A percentile compares a stretch with the other conserved stretches of the same genome.
Conservation (phyloP, 92 coral and sea anemone species). For the Parazoanthus atlanticus region DNA sequence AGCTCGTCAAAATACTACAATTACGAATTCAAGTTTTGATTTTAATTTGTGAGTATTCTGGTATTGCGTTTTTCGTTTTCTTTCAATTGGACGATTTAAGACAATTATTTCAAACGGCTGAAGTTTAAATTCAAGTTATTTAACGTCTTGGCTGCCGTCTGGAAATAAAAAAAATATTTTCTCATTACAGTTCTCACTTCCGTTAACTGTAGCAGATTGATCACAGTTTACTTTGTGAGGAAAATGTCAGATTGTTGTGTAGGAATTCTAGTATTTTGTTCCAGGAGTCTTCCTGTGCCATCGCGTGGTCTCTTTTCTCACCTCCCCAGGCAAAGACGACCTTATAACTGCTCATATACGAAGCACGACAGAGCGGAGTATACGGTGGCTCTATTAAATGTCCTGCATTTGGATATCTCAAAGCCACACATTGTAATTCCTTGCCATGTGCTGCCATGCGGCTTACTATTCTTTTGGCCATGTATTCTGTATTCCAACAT, state of each 20-base stretch:
- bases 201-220: no score
- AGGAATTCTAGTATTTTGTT: constrained; percentile 53
- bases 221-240: background rate
- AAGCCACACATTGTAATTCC: constrained; percentile 48
- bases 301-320: constrained; percentile 54
- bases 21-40: no score
- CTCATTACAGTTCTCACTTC: no score
- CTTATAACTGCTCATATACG: constrained; percentile 31
- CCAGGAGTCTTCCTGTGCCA: constrained; percentile 78
- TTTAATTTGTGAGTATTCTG: no score
- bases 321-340: constrained; percentile 63
- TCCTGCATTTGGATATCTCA: constrained; percentile 72
- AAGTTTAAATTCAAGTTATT: no score
- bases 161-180: no score
- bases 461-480: constrained; percentile 38
- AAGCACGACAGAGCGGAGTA: constrained; percentile 47
- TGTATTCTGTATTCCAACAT: background rate
- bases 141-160: no score
- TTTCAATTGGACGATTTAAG: no score
- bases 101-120: no score
- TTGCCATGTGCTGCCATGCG: constrained; percentile 61
- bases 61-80: no score
- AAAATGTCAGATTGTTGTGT: constrained; percentile 17
- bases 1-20: no score
- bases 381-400: constrained; percentile 79